phyloP scores from a whole-genome alignment of 2,113 vertebrate species.

The Uria lomvia region DNA sequence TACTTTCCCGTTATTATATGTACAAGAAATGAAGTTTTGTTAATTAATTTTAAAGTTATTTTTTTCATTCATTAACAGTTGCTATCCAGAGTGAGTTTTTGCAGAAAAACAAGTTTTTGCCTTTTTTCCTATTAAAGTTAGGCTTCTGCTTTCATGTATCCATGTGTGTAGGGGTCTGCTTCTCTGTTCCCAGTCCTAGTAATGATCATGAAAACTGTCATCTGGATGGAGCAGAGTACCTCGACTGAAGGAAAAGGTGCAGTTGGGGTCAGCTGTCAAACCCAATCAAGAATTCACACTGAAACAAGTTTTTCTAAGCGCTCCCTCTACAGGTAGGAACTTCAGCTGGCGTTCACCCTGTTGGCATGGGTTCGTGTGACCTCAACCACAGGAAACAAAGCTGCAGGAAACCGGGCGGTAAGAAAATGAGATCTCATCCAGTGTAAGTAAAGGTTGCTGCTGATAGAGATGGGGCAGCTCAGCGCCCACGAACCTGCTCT shows the following conservation, averaged over 20 bases:
- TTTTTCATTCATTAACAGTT: neutral
- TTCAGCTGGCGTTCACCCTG: neutral
- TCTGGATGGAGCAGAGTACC: neutral
- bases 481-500: neutral
- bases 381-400: neutral
- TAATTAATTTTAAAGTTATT: neutral
- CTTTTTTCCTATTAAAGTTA: neutral
- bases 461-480: neutral
- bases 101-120: neutral
- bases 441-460: neutral
- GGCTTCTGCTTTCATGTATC: neutral
- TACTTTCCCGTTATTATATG: neutral
- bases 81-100: neutral
- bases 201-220: neutral
- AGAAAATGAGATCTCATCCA: neutral
- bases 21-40: neutral
- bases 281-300: neutral
- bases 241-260: neutral
- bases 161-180: neutral
- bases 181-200: neutral
- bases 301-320: neutral
- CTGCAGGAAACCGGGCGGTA: neutral
- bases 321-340: neutral
- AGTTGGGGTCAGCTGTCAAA: neutral
- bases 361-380: neutral